These are phyloP conservation scores for Cassiopea xamachana DNA, from an alignment of 30 jellyfish, hydroid and myxozoan genomes.

Conservation along the genomic window DNA sequence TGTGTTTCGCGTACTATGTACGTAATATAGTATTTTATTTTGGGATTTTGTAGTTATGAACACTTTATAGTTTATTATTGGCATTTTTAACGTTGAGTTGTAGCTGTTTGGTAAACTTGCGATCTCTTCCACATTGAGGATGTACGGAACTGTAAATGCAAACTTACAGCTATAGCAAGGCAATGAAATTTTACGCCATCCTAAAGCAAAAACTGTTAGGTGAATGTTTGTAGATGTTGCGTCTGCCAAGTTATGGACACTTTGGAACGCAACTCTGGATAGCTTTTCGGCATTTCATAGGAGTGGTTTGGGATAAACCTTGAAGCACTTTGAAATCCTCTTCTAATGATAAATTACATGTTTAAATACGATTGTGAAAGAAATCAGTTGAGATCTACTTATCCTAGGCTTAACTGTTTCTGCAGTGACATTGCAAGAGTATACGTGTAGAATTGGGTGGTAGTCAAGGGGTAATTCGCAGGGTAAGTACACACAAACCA, in stretches of 20 bases:
- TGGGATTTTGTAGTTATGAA: too few species aligned
- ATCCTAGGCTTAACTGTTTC: not conserved
- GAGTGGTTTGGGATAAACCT: constrained; percentile 14
- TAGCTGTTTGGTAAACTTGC: too few species aligned
- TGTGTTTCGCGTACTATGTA: too few species aligned
- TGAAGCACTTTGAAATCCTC: not conserved
- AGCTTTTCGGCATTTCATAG: constrained; percentile 5
- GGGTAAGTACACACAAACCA: too few species aligned
- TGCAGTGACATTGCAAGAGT: not conserved
- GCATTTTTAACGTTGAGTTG: too few species aligned
- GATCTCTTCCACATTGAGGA: too few species aligned
- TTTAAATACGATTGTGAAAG: not conserved
- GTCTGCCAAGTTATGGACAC: not conserved
- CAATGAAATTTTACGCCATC: not conserved
- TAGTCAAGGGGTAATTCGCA: too few species aligned
- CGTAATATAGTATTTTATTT: too few species aligned
- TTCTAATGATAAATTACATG: not conserved
- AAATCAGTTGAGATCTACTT: not conserved
- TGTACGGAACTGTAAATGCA: too few species aligned
- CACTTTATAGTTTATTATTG: too few species aligned
- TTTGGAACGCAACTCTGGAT: not conserved
- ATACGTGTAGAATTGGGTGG: too few species aligned
- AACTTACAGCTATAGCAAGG: not conserved
- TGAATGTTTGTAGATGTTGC: not conserved
- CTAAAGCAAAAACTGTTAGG: not conserved